Evolutionary conservation across 2,888 invertebrate genomes (phyloP).

Genomic region (Desoria tigrina): DNA sequence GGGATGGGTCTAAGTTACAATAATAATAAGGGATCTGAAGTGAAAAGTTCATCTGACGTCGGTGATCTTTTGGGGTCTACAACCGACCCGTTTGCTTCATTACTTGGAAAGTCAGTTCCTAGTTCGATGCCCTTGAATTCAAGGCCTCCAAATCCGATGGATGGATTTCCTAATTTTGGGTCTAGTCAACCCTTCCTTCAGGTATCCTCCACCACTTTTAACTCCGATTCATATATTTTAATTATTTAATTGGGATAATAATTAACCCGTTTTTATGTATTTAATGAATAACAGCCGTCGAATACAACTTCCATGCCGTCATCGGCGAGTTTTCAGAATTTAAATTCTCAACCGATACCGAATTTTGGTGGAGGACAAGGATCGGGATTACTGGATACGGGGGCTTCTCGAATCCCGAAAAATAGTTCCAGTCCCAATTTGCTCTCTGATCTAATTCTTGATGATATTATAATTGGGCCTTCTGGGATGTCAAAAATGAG

Average conservation of each 20-base stretch:
- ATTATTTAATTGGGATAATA: no score
- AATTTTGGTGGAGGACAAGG: background rate
- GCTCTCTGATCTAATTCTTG: constrained; percentile 42
- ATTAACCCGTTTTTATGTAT: background rate
- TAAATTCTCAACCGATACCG: constrained; percentile 15
- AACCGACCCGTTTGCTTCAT: constrained; percentile 36
- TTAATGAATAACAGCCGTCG: background rate
- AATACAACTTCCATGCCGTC: constrained; percentile 20
- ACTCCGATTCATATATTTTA: no score
- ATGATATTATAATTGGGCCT: constrained; percentile 27
- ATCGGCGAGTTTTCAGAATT: constrained; percentile 43
- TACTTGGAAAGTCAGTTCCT: constrained; percentile 34
- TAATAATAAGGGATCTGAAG: background rate
- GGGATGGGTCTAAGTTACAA: background rate
- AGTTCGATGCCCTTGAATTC: background rate
- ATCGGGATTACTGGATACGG: constrained; percentile 22
- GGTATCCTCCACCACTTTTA: background rate
- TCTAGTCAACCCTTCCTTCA: constrained; percentile 28
- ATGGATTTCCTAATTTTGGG: background rate
- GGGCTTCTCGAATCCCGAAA: constrained; percentile 32
- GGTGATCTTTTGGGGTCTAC: constrained; percentile 26
- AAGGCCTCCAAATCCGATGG: background rate
- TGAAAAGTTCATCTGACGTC: background rate
- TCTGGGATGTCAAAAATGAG: constrained; percentile 5
- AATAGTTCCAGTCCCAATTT: constrained; percentile 48